Evolutionary conservation across 2,888 invertebrate species (phyloP).

Genomic region (Cremastobaeus sp.): DNA sequence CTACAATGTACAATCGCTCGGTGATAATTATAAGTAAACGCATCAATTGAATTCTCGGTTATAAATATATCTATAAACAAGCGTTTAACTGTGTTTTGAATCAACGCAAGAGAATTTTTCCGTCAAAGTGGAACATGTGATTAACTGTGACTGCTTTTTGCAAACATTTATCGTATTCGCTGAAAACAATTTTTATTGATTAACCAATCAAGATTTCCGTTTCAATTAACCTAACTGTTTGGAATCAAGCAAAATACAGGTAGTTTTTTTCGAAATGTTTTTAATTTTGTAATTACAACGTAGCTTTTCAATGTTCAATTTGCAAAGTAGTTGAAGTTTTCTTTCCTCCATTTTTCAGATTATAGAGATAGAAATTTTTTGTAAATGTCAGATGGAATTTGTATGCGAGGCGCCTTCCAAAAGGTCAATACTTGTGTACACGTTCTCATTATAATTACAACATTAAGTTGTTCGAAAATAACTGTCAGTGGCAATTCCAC

Average conservation of each 20-base stretch:
- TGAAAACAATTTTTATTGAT: too few species aligned
- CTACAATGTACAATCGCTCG: constrained; percentile 4
- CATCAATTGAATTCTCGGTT: background rate
- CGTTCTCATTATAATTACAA: constrained; percentile 31
- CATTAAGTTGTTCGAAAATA: constrained; percentile 36
- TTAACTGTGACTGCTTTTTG: too few species aligned
- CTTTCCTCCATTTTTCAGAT: background rate
- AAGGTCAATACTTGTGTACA: constrained; percentile 24
- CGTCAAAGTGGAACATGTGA: too few species aligned
- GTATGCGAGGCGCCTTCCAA: background rate
- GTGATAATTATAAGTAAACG: constrained; percentile 12
- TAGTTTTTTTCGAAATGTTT: too few species aligned
- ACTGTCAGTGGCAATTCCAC: constrained; percentile 29
- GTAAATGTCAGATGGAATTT: background rate
- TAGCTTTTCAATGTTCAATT: too few species aligned
- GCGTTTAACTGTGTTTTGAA: background rate
- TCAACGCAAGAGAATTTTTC: too few species aligned
- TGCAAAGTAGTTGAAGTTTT: too few species aligned
- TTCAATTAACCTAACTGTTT: too few species aligned
- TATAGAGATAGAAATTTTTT: background rate
- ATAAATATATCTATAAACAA: background rate
- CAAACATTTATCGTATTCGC: too few species aligned
- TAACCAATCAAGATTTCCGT: too few species aligned
- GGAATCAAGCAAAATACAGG: too few species aligned
- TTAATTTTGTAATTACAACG: too few species aligned